Evolutionary conservation across 2,113 vertebrate species (phyloP).

Genomic region (Cyprinodon variegatus): DNA sequence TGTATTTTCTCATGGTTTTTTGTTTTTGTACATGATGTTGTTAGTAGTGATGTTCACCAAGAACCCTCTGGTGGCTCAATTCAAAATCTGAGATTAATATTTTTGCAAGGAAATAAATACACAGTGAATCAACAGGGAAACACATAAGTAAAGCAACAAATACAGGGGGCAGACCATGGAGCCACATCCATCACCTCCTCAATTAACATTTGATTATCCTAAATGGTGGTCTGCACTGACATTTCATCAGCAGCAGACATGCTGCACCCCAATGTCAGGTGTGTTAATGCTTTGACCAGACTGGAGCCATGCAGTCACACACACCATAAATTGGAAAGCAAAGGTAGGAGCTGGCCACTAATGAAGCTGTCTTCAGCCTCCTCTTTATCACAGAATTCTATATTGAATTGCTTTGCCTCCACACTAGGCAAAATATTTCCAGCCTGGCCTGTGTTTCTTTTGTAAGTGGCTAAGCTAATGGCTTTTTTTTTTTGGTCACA

Average conservation of each 20-base stretch:
- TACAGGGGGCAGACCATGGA: constrained; percentile 10
- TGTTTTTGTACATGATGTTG: neutral
- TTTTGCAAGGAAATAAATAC: neutral
- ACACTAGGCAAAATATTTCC: neutral
- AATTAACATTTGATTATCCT: constrained; percentile 71
- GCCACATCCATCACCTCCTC: constrained; percentile 56
- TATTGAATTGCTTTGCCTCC: neutral
- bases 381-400: constrained; percentile 16
- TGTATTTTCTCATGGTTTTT: too few species aligned
- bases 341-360: constrained; percentile 21
- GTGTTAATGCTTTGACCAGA: constrained; percentile 58
- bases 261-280: constrained; percentile 46
- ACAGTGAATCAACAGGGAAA: neutral
- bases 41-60: neutral
- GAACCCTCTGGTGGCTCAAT: neutral
- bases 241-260: constrained; percentile 68
- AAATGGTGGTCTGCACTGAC: constrained; percentile 63
- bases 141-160: constrained; percentile 1
- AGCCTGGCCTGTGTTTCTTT: neutral
- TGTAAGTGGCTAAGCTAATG: neutral
- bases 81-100: neutral
- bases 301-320: constrained; percentile 38
- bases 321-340: constrained; percentile 28
- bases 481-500: neutral
- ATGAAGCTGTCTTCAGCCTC: constrained; percentile 29